Base-by-base conservation (phyloP, 1,140 invertebrate species). In the Pogonognathellus flavescens region DNA sequence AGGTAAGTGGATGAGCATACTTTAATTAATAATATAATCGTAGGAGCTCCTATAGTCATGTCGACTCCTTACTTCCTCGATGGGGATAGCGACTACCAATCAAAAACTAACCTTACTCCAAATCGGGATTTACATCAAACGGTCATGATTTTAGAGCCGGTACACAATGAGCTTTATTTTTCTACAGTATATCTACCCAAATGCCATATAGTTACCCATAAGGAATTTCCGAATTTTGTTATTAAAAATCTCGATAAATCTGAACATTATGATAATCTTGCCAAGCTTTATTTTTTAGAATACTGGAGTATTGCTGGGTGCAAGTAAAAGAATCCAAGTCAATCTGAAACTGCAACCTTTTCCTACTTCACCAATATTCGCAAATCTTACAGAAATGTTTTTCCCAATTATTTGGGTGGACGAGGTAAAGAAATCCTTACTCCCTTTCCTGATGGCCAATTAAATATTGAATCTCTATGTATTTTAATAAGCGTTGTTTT, bases 21-120 rank as follows among this genome's bases (percentile, higher is more conserved):
- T n/a, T n/a, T n/a, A n/a, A n/a, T n/a, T n/a, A n/a, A n/a, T n/a
- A n/a, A n/a, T n/a, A n/a, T n/a, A n/a, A n/a, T n/a, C n/a, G n/a
- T 49, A 49, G 70, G 25, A 2, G 84, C 84, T 20, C 87, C 87
- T 3, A 66, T 87, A 0, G 59, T 84, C 8, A 87, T 87, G 87
- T 87, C 87, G 7, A 84, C 70, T 14, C 87, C 87, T 7, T 82
- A 87, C 41, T 87, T 86, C 31, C 72, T 86, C 0, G 82, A 81
- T n/a, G 84, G 80, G 10, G 14, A 76, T 57, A 2, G 11, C 18
- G 52, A 20, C 13, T 83, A 86, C 55, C 53, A 83, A 7, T 22
- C 81, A 11, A 16, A 86, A n/a, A 20, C 84, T 20, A 82, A 82
- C 7, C 52, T 86, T 11, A 55, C 18, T 16, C 87, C 87, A 5